Percentiles rank a stretch among this genome's conserved stretches.
These are phyloP conservation scores for Chrysocyon brachyurus DNA, from an alignment of 2,797 vertebrate species.

Conservation along the genomic window DNA sequence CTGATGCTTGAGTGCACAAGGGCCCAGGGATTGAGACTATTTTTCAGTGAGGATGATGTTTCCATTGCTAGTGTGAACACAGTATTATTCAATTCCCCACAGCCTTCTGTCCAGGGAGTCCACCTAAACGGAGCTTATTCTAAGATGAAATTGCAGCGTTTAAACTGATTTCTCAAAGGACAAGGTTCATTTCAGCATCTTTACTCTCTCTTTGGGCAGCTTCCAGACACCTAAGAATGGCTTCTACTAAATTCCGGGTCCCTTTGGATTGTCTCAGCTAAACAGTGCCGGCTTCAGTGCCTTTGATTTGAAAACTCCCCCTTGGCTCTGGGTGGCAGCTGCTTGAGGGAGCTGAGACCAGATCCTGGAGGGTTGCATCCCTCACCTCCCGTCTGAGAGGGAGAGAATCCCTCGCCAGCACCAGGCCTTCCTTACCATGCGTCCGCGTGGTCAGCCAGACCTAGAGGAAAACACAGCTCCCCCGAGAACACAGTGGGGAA, in stretches of 20 bases:
- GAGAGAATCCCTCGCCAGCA: conserved; percentile 83
- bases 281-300: background rate
- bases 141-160: conserved; percentile 75
- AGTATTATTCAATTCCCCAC: conserved; percentile 53
- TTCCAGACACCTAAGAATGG: conserved; percentile 69
- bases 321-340: background rate
- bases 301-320: conserved; percentile 43
- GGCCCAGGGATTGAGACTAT: conserved; percentile 42
- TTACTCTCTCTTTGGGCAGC: conserved; percentile 50
- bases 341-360: conserved; percentile 51
- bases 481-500: conserved; percentile 76
- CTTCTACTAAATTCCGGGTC: conserved; percentile 62
- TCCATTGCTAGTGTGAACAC: conserved; percentile 55
- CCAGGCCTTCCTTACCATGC: conserved; percentile 80
- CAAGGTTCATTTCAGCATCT: conserved; percentile 62
- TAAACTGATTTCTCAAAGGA: conserved; percentile 85
- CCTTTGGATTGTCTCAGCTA: conserved; percentile 20
- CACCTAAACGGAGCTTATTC: conserved; percentile 56
- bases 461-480: conserved; percentile 82
- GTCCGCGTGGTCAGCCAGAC: conserved; percentile 72
- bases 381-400: conserved; percentile 80
- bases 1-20: background rate
- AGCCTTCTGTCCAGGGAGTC: background rate
- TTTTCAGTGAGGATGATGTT: background rate
- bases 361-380: background rate